A percentile compares a stretch with the other conserved stretches of the same genome.
Evolutionary conservation across 1,140 invertebrate species (phyloP).

Genomic region (Leptinotarsa texana): DNA sequence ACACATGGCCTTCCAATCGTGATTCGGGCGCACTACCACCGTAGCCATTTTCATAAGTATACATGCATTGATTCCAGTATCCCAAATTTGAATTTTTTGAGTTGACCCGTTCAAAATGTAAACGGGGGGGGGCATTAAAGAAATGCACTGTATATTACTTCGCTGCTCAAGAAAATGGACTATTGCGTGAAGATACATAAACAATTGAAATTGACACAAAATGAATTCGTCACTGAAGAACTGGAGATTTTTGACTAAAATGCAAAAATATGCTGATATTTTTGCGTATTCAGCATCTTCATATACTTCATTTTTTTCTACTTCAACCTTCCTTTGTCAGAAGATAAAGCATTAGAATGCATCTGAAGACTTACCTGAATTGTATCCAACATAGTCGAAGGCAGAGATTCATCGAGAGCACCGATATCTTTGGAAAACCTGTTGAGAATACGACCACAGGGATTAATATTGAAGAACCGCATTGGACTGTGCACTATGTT

Average conservation of each 20-base stretch:
- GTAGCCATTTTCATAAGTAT: no score
- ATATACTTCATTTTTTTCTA: background rate
- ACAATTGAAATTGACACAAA: no score
- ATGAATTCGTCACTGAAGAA: no score
- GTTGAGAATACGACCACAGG: slow-evolving; percentile 75
- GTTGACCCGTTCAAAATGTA: no score
- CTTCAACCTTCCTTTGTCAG: background rate
- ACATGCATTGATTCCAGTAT: no score
- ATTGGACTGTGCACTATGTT: slow-evolving; percentile 80
- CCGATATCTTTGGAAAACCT: slow-evolving; percentile 77
- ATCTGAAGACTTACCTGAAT: slow-evolving; percentile 64
- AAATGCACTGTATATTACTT: no score
- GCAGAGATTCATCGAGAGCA: slow-evolving; percentile 81
- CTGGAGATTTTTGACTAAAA: background rate
- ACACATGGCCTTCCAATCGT: no score
- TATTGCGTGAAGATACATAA: no score
- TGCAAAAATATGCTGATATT: background rate
- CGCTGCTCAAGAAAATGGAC: no score
- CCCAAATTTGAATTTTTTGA: no score
- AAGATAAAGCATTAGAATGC: slow-evolving; percentile 33
- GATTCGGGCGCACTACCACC: no score
- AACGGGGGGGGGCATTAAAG: no score
- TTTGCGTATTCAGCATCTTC: background rate
- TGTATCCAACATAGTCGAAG: slow-evolving; percentile 74
- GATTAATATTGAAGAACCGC: slow-evolving; percentile 87